phyloP scores from a whole-genome alignment of 1,140 invertebrate species.

The Calliopsis andreniformis region DNA sequence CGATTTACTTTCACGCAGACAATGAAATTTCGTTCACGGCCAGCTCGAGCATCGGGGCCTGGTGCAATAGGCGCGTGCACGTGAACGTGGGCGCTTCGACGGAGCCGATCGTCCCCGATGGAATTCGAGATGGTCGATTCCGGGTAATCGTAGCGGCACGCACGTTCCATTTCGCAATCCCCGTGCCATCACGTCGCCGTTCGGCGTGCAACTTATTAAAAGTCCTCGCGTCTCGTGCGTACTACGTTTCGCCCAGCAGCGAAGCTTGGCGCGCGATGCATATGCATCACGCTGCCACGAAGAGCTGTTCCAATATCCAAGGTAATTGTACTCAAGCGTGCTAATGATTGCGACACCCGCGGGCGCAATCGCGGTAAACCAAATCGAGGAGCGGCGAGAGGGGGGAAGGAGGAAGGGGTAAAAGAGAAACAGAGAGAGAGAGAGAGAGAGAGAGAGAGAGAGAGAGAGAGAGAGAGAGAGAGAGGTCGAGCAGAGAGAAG shows the following conservation, averaged over 20 bases:
- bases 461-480: not conserved
- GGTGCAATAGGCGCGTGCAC: not conserved
- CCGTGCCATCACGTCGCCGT: constrained; percentile 30
- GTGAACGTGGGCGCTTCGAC: constrained; percentile 12
- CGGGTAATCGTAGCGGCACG: constrained; percentile 60
- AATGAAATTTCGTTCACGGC: constrained; percentile 40
- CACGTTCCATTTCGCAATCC: constrained; percentile 59
- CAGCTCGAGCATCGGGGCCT: not conserved
- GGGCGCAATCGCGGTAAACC: constrained; percentile 58
- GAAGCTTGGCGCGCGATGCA: constrained; percentile 57
- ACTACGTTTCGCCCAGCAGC: constrained; percentile 40
- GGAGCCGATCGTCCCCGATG: constrained; percentile 3
- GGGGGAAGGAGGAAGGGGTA: not conserved
- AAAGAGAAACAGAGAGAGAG: not conserved
- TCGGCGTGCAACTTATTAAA: constrained; percentile 40
- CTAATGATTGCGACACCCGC: constrained; percentile 66
- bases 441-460: not conserved
- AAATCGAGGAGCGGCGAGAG: constrained; percentile 38
- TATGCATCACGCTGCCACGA: constrained; percentile 50
- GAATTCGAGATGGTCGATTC: constrained; percentile 50
- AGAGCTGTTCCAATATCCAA: constrained; percentile 62
- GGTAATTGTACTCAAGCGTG: constrained; percentile 59
- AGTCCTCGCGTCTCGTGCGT: constrained; percentile 39
- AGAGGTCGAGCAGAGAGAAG: constrained; percentile 28
- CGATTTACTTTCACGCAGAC: constrained; percentile 40